Percentiles rank a stretch among this genome's conserved stretches.
phyloP scores from a whole-genome alignment of 2,888 invertebrate genomes.

The Thymelicus lineola region DNA sequence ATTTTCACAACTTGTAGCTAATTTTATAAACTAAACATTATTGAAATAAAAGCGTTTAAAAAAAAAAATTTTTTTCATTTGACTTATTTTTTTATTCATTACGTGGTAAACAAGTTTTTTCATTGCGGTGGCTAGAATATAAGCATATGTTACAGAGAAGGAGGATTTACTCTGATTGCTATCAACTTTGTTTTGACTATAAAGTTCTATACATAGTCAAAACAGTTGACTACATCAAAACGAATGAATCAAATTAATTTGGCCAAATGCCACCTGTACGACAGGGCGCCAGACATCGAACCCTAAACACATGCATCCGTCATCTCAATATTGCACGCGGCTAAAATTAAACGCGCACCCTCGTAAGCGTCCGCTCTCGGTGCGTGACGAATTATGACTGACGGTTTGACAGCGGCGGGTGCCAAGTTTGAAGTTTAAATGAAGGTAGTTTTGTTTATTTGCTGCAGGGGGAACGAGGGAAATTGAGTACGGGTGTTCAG shows the following conservation, averaged over 20 bases:
- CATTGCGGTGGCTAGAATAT: too few relatives aligned
- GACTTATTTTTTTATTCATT: too few relatives aligned
- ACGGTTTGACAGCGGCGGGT: conserved; percentile 55
- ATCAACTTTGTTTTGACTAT: too few relatives aligned
- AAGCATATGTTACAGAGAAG: too few relatives aligned
- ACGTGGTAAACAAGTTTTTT: too few relatives aligned
- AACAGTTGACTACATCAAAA: conserved; percentile 2
- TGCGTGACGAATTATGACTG: conserved; percentile 79
- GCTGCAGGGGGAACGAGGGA: conserved; percentile 18
- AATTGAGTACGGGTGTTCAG: conserved; percentile 22
- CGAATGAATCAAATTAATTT: conserved; percentile 12
- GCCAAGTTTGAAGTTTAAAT: conserved; percentile 36
- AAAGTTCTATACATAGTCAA: neutral
- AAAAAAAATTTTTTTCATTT: too few relatives aligned
- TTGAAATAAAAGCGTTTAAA: too few relatives aligned
- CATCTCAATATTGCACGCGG: conserved; percentile 58
- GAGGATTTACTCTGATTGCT: too few relatives aligned
- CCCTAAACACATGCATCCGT: conserved; percentile 42
- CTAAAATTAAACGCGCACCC: conserved; percentile 62
- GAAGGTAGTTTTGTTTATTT: conserved; percentile 36
- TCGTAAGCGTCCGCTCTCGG: conserved; percentile 58
- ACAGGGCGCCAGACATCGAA: conserved; percentile 35
- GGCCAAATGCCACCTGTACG: conserved; percentile 24
- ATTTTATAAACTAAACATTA: too few relatives aligned
- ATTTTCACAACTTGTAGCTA: too few relatives aligned